Base-by-base conservation (phyloP, 2,888 invertebrate genomes). In the Pristionchus maxplancki region DNA sequence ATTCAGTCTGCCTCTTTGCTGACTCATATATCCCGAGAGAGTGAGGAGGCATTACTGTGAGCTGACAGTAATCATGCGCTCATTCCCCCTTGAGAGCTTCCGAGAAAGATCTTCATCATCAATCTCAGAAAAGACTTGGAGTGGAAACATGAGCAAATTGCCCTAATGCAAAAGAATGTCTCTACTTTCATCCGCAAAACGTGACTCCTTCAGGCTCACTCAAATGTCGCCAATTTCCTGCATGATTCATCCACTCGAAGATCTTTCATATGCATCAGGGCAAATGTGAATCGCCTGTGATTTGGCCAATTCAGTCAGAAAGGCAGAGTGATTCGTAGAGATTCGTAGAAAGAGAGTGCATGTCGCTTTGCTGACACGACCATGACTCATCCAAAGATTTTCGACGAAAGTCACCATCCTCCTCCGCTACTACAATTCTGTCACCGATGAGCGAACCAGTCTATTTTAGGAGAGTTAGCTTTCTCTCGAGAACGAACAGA, bases 371-470 rank as follows among this genome's bases (percentile, higher is more conserved):
- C 71, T 11, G 40, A 8, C 24, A 6, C 24, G 37, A 40, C 9
- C 31, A 40, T 74, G 71, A 71, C 37, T 74, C 71, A 74, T 28
- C 71, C n/a, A 58, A 24, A 58, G 58, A 74, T 40, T 74, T 74
- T 40, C 71, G 40, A 20, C 40, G 40, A 28, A 74, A 40, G n/a
- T 67, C 67, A 20, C 67, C 6, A 11, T 24, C 58, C 24, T 58
- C 9, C n/a, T 58, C n/a, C 44, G 6, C 44, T 58, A 58, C 58
- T 58, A 58, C 58, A 58, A 58, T 24, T n/a, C 58, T 58, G 2
- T n/a, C 58, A n/a, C 53, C 53, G 17, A 50, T n/a, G 58, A 62
- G 28, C 62, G 8, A 28, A 64, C 31, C 64, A 31, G 11, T 34
- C 64, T 64, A 64, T 64, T 64, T 64, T 34, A 31, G 17, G 15